Evolutionary conservation across 2,797 vertebrate genomes (phyloP).

Genomic region (Nyctibius grandis): DNA sequence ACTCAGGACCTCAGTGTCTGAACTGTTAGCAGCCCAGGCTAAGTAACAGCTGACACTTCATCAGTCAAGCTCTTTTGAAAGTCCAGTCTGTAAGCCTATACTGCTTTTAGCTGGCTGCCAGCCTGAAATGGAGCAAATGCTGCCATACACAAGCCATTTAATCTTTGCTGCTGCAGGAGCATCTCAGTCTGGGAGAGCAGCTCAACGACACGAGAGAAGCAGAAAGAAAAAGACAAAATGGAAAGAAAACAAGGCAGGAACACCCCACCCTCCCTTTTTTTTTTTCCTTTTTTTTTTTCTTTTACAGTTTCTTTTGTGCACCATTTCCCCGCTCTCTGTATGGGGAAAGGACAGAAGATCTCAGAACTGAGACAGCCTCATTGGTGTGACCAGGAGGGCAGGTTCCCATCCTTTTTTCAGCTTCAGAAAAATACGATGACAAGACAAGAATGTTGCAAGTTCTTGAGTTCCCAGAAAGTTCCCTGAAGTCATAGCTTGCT

Average conservation of each 20-base stretch:
- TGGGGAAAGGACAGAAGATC: background rate
- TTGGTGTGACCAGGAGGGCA: background rate
- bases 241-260: background rate
- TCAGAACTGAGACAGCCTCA: background rate
- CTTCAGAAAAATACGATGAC: background rate
- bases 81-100: background rate
- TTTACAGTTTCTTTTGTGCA: background rate
- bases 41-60: background rate
- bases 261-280: accelerated
- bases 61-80: background rate
- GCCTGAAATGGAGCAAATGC: background rate
- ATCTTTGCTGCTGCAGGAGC: background rate
- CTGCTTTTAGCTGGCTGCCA: background rate
- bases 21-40: background rate
- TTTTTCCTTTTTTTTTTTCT: background rate
- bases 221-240: background rate
- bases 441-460: background rate
- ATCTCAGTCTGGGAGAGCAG: background rate
- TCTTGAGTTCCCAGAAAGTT: background rate
- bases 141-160: background rate
- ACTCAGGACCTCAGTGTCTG: background rate
- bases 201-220: background rate
- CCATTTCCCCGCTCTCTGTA: background rate
- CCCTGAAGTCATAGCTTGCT: background rate
- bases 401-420: background rate